Evolutionary conservation across 1,140 invertebrate genomes (phyloP).

Genomic region (Sitodiplosis mosellana): DNA sequence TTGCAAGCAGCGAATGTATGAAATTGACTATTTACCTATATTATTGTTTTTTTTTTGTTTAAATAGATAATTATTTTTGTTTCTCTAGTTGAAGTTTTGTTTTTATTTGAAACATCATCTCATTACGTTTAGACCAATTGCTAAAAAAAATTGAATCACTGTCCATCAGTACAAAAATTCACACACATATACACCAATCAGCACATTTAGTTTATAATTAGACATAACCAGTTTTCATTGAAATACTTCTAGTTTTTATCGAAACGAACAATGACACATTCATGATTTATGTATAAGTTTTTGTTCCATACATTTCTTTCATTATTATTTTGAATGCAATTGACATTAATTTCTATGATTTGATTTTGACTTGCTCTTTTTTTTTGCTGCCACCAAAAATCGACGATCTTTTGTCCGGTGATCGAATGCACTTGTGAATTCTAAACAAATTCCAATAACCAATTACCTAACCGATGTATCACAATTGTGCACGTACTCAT

Average conservation of each 20-base stretch:
- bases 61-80: neutral
- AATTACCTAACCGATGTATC: too few relatives aligned
- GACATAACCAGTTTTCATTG: neutral
- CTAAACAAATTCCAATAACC: too few relatives aligned
- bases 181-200: neutral
- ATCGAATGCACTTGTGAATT: neutral
- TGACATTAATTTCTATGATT: neutral
- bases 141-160: neutral
- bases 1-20: neutral
- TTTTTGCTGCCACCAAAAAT: constrained; percentile 15
- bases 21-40: neutral
- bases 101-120: too few relatives aligned
- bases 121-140: too few relatives aligned
- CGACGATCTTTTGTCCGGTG: neutral
- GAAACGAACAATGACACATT: too few relatives aligned
- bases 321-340: neutral
- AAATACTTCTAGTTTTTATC: too few relatives aligned
- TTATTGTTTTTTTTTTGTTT: neutral
- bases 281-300: too few relatives aligned
- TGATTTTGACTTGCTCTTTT: neutral
- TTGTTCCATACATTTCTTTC: neutral
- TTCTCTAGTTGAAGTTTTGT: too few relatives aligned
- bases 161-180: neutral
- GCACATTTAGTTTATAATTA: neutral
- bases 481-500: too few relatives aligned